These are phyloP conservation scores for Cerastis rubricosa DNA, from an alignment of 2,888 invertebrate species.

Conservation along the genomic window DNA sequence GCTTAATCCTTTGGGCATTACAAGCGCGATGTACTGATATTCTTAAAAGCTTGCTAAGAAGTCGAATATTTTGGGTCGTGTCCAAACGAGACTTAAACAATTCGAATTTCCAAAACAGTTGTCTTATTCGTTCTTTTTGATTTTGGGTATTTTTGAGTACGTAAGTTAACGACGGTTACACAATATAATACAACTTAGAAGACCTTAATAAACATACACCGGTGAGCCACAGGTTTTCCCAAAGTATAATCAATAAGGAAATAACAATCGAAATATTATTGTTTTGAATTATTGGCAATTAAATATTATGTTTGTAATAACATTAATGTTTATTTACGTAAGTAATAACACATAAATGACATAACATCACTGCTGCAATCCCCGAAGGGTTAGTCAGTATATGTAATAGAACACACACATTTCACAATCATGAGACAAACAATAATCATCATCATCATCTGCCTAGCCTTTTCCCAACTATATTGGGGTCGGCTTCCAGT, in stretches of 20 bases:
- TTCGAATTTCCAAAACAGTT: not conserved
- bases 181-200: conserved; percentile 5
- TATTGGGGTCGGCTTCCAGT: not conserved
- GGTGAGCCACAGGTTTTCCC: conserved; percentile 39
- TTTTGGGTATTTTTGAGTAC: conserved; percentile 1
- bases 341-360: not conserved
- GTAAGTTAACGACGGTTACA: not conserved
- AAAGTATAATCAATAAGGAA: conserved; percentile 25
- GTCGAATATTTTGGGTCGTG: not conserved
- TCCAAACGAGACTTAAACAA: not conserved
- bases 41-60: too few relatives aligned
- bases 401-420: too few relatives aligned
- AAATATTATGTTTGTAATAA: not conserved
- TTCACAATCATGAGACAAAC: too few relatives aligned
- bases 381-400: not conserved
- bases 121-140: not conserved
- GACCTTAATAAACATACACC: not conserved
- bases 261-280: conserved; percentile 20
- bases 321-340: not conserved
- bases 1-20: not conserved
- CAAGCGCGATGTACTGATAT: too few relatives aligned
- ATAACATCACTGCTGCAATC: not conserved
- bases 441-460: too few relatives aligned
- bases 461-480: not conserved
- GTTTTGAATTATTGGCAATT: conserved; percentile 14